Evolutionary conservation across 1,140 invertebrate genomes (phyloP).

Genomic region (Coenobita brevimanus): DNA sequence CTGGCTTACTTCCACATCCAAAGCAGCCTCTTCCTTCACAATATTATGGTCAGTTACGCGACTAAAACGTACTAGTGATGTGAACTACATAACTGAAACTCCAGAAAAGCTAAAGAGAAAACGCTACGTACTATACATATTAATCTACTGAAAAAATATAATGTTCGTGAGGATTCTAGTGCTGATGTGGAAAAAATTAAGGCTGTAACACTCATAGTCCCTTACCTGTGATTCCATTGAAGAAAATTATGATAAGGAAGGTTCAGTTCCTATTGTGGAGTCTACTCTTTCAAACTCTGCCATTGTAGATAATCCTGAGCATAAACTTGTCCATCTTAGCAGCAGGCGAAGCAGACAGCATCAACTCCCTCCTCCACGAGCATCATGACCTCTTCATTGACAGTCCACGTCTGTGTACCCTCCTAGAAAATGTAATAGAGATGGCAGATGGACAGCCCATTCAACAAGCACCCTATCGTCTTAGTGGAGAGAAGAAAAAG

Average conservation of each 20-base stretch:
- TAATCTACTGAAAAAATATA: slow-evolving; percentile 14
- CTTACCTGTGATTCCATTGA: too few species aligned
- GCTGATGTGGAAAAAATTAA: not conserved
- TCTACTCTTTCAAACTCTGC: not conserved
- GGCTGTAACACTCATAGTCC: not conserved
- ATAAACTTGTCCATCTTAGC: not conserved
- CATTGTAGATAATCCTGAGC: not conserved
- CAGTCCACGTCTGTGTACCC: not conserved
- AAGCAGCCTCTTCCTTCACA: not conserved
- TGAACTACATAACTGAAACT: slow-evolving; percentile 10
- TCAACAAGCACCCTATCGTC: not conserved
- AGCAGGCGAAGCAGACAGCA: not conserved
- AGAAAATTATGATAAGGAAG: not conserved
- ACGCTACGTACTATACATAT: not conserved
- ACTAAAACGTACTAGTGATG: not conserved
- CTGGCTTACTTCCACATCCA: not conserved
- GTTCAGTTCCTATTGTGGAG: not conserved
- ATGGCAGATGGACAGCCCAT: not conserved
- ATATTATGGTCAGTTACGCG: not conserved
- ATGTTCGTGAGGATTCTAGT: not conserved
- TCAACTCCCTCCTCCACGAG: not conserved
- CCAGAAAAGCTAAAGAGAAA: slow-evolving; percentile 32
- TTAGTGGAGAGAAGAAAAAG: not conserved
- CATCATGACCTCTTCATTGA: not conserved
- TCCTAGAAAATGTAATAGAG: not conserved